Evolutionary conservation across 2,113 vertebrate species (phyloP).

Genomic region (Megaptera novaeangliae): DNA sequence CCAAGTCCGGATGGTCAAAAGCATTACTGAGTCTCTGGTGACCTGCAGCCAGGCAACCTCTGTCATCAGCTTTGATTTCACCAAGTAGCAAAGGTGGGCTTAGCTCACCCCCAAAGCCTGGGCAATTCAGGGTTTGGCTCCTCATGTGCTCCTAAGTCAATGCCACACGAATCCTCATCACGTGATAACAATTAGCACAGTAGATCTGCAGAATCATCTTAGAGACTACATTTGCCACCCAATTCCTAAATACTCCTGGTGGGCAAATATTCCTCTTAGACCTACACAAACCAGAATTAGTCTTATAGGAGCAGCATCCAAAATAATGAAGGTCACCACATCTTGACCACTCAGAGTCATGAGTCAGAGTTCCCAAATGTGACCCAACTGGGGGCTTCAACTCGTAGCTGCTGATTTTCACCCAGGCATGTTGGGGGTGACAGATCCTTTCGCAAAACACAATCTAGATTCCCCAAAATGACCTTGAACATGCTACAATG

Average conservation of each 20-base stretch:
- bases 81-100: too few species aligned
- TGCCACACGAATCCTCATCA: fast-evolving
- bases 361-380: neutral
- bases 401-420: neutral
- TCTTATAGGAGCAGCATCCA: neutral
- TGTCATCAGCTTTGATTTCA: neutral
- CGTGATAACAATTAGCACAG: too few species aligned
- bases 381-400: neutral
- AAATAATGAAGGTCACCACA: too few species aligned
- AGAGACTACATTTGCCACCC: neutral
- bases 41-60: neutral
- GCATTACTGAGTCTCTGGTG: neutral
- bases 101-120: neutral
- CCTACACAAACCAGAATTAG: fast-evolving
- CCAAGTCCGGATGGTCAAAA: neutral
- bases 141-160: neutral
- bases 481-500: neutral
- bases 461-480: neutral
- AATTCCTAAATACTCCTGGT: neutral
- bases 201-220: fast-evolving
- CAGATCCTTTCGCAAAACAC: neutral
- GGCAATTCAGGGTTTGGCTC: neutral
- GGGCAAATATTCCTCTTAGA: neutral
- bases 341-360: neutral
- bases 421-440: neutral